These are phyloP conservation scores for Heliconius hewitsoni DNA, from an alignment of 1,140 invertebrate genomes.

Conservation along the genomic window DNA sequence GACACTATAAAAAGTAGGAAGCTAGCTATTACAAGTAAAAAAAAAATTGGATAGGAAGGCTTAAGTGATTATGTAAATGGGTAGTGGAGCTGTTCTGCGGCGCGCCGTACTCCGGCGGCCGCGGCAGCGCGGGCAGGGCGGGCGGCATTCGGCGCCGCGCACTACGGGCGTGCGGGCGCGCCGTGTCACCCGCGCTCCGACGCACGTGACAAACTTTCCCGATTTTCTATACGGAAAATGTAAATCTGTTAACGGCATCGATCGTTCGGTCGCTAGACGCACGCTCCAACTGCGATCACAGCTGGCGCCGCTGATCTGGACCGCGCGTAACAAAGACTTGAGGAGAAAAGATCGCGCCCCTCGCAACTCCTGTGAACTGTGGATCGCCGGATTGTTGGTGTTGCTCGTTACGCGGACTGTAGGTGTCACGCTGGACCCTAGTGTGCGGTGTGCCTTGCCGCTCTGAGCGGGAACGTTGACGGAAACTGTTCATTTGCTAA, in stretches of 20 bases:
- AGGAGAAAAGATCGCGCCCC: constrained; percentile 49
- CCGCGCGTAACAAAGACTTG: constrained; percentile 70
- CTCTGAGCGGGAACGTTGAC: constrained; percentile 46
- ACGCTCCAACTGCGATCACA: constrained; percentile 68
- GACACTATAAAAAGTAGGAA: background rate
- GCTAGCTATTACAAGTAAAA: constrained; percentile 1
- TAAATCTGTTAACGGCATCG: constrained; percentile 78
- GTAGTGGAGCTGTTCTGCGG: constrained; percentile 40
- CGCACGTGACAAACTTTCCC: constrained; percentile 75
- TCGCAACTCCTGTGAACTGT: constrained; percentile 56
- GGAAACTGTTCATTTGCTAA: constrained; percentile 57
- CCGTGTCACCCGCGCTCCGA: constrained; percentile 62
- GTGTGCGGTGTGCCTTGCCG: constrained; percentile 70
- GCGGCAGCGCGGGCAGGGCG: constrained; percentile 62
- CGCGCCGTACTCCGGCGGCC: constrained; percentile 32
- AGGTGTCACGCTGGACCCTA: constrained; percentile 72
- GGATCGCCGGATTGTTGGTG: constrained; percentile 56
- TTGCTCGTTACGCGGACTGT: constrained; percentile 27
- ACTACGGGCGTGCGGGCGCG: constrained; percentile 75
- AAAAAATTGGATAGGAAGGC: constrained; percentile 29
- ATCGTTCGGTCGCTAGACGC: constrained; percentile 70
- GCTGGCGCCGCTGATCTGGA: constrained; percentile 72
- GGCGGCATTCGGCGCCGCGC: constrained; percentile 78
- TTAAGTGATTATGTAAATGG: constrained; percentile 62
- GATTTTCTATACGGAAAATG: constrained; percentile 77